Percentiles rank a stretch among this genome's conserved stretches.
These are phyloP conservation scores for Stegastes partitus DNA, from an alignment of 2,113 vertebrate species.

Conservation along the genomic window DNA sequence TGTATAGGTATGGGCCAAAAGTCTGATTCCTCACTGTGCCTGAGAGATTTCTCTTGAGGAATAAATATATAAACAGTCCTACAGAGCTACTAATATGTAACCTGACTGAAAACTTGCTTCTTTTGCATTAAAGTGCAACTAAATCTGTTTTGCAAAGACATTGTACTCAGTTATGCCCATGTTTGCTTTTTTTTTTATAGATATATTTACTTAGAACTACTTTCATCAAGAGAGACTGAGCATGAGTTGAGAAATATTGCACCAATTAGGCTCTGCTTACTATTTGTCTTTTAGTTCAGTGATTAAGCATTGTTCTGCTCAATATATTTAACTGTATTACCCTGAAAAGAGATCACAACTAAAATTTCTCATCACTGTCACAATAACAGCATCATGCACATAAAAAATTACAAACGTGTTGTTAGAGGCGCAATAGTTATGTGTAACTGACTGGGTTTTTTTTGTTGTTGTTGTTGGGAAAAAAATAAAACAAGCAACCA, in stretches of 20 bases:
- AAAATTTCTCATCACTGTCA: background rate
- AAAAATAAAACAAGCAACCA: slow-evolving; percentile 1
- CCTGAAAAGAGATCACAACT: background rate
- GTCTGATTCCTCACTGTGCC: background rate
- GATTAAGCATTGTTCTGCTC: background rate
- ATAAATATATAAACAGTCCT: background rate
- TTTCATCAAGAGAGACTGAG: background rate
- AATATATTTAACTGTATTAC: background rate
- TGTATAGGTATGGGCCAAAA: background rate
- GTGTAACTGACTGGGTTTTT: background rate
- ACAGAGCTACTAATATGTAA: background rate
- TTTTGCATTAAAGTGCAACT: background rate
- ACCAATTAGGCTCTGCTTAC: background rate
- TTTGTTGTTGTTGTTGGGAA: slow-evolving; percentile 1
- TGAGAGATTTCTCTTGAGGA: background rate
- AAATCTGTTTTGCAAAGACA: slow-evolving; percentile 11
- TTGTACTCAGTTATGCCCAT: slow-evolving; percentile 1
- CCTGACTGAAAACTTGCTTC: background rate
- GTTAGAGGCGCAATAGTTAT: background rate
- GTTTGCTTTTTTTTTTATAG: slow-evolving; percentile 22
- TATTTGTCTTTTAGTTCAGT: background rate
- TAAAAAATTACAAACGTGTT: background rate
- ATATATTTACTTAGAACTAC: background rate
- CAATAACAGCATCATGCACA: background rate
- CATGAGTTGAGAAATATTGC: slow-evolving; percentile 4